A percentile compares a stretch with the other conserved stretches of the same genome.
Conservation (phyloP, 2,888 invertebrate species). For the Tolmerus cingulatus region DNA sequence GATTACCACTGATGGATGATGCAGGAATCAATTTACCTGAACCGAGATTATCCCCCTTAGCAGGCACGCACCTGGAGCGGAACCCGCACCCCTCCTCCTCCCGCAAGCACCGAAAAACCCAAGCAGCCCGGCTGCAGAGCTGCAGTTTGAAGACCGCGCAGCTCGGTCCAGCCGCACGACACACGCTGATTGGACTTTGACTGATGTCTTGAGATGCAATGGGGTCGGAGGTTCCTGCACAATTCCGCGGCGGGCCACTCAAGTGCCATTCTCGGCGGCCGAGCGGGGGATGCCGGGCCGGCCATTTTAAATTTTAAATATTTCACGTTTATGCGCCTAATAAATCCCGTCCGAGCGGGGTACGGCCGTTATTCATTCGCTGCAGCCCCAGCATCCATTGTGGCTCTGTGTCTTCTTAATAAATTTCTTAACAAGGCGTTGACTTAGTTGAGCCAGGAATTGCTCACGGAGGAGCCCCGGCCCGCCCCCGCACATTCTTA, state of each 20-base stretch:
- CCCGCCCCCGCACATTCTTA: background rate
- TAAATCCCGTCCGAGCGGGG: slow-evolving; percentile 26
- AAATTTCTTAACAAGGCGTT: slow-evolving; percentile 41
- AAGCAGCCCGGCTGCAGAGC: background rate
- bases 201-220: background rate
- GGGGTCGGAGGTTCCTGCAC: slow-evolving; percentile 15
- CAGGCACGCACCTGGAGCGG: background rate
- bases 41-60: background rate
- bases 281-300: background rate
- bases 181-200: slow-evolving; percentile 1
- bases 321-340: slow-evolving; percentile 35
- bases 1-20: background rate
- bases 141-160: background rate
- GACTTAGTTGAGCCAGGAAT: slow-evolving; percentile 37
- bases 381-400: slow-evolving; percentile 21
- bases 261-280: background rate
- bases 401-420: slow-evolving; percentile 21
- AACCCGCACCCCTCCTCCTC: background rate
- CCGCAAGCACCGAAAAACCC: background rate
- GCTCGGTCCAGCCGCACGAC: background rate
- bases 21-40: background rate
- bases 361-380: slow-evolving; percentile 22
- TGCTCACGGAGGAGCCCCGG: background rate
- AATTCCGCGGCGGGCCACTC: background rate
- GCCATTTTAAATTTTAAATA: slow-evolving; percentile 26